phyloP scores from a whole-genome alignment of 2,797 vertebrate genomes.

The Orestias chungarensis region DNA sequence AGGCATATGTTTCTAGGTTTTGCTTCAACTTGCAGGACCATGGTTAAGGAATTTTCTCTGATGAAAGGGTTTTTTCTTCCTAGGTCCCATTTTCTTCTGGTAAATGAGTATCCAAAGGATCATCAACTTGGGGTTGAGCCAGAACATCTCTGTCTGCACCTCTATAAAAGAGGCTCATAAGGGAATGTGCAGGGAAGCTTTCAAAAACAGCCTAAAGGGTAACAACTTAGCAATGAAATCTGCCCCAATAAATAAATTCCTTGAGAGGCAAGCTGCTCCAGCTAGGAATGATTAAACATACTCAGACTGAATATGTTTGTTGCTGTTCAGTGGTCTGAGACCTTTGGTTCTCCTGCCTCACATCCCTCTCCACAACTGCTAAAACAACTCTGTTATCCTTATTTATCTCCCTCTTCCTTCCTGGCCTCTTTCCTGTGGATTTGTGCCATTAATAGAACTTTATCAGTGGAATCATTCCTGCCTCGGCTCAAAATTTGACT shows the following conservation, averaged over 20 bases:
- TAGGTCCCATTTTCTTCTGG: conserved; percentile 41
- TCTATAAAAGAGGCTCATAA: conserved; percentile 50
- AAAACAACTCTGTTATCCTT: conserved; percentile 18
- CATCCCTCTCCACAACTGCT: conserved; percentile 25
- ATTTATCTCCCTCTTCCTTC: conserved; percentile 26
- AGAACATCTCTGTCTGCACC: conserved; percentile 69
- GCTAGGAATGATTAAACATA: conserved; percentile 36
- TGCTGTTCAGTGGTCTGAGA: conserved; percentile 27
- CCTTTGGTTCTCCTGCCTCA: conserved; percentile 14
- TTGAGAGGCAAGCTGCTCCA: conserved; percentile 36
- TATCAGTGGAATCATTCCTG: conserved; percentile 70
- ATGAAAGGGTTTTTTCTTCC: conserved; percentile 53
- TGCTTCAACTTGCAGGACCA: conserved; percentile 29
- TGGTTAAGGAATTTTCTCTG: conserved; percentile 43
- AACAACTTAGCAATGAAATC: conserved; percentile 57
- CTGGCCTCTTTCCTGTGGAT: conserved; percentile 55
- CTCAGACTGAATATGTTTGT: conserved; percentile 36
- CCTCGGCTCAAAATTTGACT: conserved; percentile 57
- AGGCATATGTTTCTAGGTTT: conserved; percentile 46
- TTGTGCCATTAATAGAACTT: conserved; percentile 69
- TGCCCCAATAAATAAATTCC: conserved; percentile 68
- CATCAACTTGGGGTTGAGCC: conserved; percentile 60
- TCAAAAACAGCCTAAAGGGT: conserved; percentile 55
- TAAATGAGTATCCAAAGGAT: conserved; percentile 53
- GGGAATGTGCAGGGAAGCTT: conserved; percentile 43